Evolutionary conservation across 2,113 vertebrate species (phyloP), one percentile per base, ranked within the genome.

Genomic region (Nyctereutes procyonoides): DNA sequence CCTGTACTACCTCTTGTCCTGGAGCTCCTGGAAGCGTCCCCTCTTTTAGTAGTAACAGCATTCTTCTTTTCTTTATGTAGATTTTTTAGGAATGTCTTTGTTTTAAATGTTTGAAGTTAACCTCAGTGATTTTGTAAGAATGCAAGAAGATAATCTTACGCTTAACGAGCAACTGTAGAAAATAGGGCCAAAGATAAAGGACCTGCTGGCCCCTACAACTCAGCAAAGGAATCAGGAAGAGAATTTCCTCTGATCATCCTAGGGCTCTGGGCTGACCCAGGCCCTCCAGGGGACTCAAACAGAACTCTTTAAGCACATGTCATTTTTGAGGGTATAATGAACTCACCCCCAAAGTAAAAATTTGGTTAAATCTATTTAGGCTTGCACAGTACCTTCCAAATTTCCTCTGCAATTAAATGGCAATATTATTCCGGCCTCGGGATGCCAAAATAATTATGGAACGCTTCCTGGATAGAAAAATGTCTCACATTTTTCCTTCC

Each of bases 111-210:
- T 65, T 79, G n/a, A 84, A 38, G 55, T 58, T 76, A 96, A 76
- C 11, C 9, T 89, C 38, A 74, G 14, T 53, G 79, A 51, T 51
- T 94, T 65, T 67, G 1, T 71, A 74, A 82, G 60, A 94, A 85
- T 14, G 12, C 38, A 35, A 58, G 4, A 35, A 60, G 15, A 74
- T 53, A 83, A 35, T 16, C 30, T 73, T 69, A 38, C 19, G 3
- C 14, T 5, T 56, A 35, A 65, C 19, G 22, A 90, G 58, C 58
- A 92, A 88, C 76, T 2, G 24, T 1, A 83, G 55, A 73, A 98
- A 97, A 98, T 92, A 53, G 82, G 88, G 30, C 63, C 90, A 24
- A 98, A 92, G 80, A 95, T 22, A 86, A 96, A 97, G 79, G 93
- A 74, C 35, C 30, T 48, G 35, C 51, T 77, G 22, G 22, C 9